Evolutionary conservation across 2,797 vertebrate genomes (phyloP).

Genomic region (Silurus aristotelis): DNA sequence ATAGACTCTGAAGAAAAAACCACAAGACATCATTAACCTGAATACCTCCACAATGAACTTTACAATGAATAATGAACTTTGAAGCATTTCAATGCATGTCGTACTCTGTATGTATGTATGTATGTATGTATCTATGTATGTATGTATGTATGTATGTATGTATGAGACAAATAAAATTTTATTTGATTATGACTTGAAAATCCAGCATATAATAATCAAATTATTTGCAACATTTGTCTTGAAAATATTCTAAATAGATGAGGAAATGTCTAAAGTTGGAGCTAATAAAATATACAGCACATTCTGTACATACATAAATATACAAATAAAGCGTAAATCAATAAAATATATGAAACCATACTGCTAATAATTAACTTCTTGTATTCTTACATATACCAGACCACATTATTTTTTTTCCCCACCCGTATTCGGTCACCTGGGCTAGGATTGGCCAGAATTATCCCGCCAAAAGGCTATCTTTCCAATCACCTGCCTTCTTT

Average conservation of each 20-base stretch:
- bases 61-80: too few relatives aligned
- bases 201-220: too few relatives aligned
- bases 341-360: not conserved
- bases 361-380: too few relatives aligned
- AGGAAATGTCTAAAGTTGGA: not conserved
- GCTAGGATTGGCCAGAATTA: not conserved
- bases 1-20: conserved; percentile 30
- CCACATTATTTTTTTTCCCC: not conserved
- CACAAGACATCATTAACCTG: not conserved
- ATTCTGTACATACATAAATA: not conserved
- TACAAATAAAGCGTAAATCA: not conserved
- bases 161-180: too few relatives aligned
- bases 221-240: not conserved
- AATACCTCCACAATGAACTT: not conserved
- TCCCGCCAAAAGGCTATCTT: conserved; percentile 9
- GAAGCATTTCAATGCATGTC: too few relatives aligned
- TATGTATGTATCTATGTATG: too few relatives aligned
- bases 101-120: too few relatives aligned
- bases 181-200: too few relatives aligned
- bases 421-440: not conserved
- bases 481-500: not conserved
- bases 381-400: not conserved
- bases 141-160: too few relatives aligned
- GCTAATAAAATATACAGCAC: not conserved
- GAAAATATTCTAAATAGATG: not conserved